Evolutionary conservation across 2,888 invertebrate genomes (phyloP).

Genomic region (Phytoseiulus persimilis): DNA sequence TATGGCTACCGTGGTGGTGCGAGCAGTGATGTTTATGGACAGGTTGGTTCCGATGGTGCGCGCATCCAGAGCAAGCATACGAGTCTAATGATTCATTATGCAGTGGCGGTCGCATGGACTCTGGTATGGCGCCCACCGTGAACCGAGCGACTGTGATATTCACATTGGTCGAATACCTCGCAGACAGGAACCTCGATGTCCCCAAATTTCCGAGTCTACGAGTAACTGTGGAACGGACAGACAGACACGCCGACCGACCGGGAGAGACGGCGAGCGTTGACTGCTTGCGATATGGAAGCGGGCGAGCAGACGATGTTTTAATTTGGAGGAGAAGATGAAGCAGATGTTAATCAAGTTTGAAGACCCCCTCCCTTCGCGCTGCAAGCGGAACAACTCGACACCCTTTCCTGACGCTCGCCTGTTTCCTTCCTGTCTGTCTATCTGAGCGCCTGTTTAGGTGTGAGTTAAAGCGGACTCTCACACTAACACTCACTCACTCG

Average conservation of each 20-base stretch:
- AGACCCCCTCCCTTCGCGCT: background rate
- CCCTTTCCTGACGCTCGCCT: background rate
- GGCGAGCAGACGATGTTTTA: background rate
- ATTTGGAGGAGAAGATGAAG: background rate
- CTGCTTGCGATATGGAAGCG: background rate
- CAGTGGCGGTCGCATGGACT: background rate
- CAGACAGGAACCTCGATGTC: background rate
- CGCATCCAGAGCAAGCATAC: background rate
- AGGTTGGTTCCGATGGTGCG: background rate
- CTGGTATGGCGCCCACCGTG: background rate
- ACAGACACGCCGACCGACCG: background rate
- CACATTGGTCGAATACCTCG: background rate
- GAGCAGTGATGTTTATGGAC: background rate
- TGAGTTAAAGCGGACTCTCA: constrained; percentile 5
- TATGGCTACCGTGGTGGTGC: background rate
- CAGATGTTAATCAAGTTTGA: background rate
- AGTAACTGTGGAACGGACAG: background rate
- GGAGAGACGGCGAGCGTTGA: background rate
- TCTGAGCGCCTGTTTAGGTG: background rate
- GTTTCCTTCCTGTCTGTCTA: background rate
- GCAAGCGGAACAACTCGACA: background rate
- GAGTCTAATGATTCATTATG: background rate
- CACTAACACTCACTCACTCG: constrained; percentile 5
- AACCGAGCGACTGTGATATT: background rate
- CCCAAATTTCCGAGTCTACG: background rate